Base-by-base conservation (phyloP, 2,797 vertebrate species). In the Xenentodon cancila region DNA sequence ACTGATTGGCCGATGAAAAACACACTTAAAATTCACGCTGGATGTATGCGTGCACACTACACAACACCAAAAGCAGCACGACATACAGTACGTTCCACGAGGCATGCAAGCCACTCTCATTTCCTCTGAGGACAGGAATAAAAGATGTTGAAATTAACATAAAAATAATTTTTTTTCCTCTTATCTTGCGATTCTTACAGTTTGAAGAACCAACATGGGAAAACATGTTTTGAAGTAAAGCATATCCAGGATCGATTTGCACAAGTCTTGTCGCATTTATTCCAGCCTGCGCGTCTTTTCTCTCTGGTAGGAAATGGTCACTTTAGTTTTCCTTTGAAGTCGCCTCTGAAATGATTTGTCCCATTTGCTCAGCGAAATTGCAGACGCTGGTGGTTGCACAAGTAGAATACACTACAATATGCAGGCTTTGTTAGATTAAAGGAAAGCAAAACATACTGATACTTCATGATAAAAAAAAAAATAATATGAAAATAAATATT, bases 311-410 rank as follows among this genome's bases (percentile, higher is more conserved):
- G 75, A 87, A 86, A 81, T 64, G 86, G 86, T 84, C 87, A 87
- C 68, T 40, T 60, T 59, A 32, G 53, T 84, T 83, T 76, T 66
- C 53, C 89, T 92, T 92, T 92, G 92, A 93, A 89, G 89, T 91
- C 69, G 42, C 40, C 53, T 63, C 68, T 66, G 71, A 86, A 88
- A 90, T 86, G 53, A 85, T 88, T 79, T 84, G 84, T 88, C 77
- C 83, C 80, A 64, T 80, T 78, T 51, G 71, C 82, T 87, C 50
- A 16, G 75, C 81, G 68, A 75, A 79, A 81, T 75, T 84, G 82
- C 80, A 78, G 84, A 68, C 11, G 50, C 77, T 77, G 71, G 70
- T 78, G 77, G 75, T 56, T 80, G 80, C 66, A 64, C 68, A 78
- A 82, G 78, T 59, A 60, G 50, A 61, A 63, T 63, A 58, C 53